Evolutionary conservation across 1,140 invertebrate species (phyloP).

Genomic region (Bombus superbus): DNA sequence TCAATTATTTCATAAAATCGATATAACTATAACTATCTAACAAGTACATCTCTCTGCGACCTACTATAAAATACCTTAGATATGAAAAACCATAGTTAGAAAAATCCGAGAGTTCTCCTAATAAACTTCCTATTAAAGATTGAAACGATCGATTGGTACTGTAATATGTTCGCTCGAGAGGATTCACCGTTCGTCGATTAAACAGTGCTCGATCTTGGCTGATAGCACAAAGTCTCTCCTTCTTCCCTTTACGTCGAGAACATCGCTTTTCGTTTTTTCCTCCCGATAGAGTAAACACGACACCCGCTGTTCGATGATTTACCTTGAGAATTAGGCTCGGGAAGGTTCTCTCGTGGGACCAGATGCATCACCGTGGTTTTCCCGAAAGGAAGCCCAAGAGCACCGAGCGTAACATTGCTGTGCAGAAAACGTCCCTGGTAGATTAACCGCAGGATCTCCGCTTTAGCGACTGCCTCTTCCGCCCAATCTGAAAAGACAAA

Average conservation of each 20-base stretch:
- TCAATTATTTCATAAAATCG: too few relatives aligned
- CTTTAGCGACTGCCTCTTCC: slow-evolving; percentile 96
- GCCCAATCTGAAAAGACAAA: slow-evolving; percentile 91
- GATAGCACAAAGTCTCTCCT: not conserved
- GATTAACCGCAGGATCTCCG: slow-evolving; percentile 98
- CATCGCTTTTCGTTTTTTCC: not conserved
- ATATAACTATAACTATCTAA: too few relatives aligned
- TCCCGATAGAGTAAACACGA: not conserved
- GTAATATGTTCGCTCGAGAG: not conserved
- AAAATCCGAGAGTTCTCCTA: too few relatives aligned
- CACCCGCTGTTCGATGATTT: slow-evolving; percentile 49
- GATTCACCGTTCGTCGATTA: not conserved
- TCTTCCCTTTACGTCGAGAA: not conserved
- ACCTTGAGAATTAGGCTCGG: slow-evolving; percentile 99
- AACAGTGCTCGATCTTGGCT: not conserved
- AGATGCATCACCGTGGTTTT: slow-evolving; percentile 99
- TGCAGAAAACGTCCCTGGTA: slow-evolving; percentile 99
- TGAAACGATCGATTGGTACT: not conserved
- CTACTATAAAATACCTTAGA: too few relatives aligned
- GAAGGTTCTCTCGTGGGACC: slow-evolving; percentile 98
- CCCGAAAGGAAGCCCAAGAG: slow-evolving; percentile 96
- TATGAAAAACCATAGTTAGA: too few relatives aligned
- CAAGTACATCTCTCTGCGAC: too few relatives aligned
- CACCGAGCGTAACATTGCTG: slow-evolving; percentile 99
- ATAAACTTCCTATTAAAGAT: not conserved